Base-by-base conservation (phyloP, 2,797 vertebrate species). In the Cephalopachus bancanus region DNA sequence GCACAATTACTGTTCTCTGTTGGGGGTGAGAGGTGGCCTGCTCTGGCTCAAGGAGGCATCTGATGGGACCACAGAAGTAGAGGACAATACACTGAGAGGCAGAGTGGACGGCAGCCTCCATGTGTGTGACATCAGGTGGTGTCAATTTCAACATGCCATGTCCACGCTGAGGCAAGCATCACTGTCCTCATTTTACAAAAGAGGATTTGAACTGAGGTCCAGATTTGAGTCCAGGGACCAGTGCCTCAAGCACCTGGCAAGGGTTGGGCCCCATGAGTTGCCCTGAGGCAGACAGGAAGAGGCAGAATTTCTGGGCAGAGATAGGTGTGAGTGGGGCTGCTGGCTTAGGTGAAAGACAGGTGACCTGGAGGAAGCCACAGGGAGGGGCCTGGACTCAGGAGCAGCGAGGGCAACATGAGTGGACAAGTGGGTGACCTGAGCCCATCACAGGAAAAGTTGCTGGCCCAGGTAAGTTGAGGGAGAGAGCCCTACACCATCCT, bases 371-470 rank as follows among this genome's bases (percentile, higher is more conserved):
- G 30, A 59, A 69, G 59, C 14, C n/a, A 19, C 79, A 55, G 59
- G 80, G 53, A 1, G 2, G 59, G 51, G 19, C 24, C 24, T 33
- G n/a, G 16, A 44, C 59, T 14, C 24, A 22, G 30, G 71, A 53
- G 15, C 51, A 62, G 53, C 7, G 7, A 85, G 65, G 53, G 3
- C 3, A 11, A 74, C 4, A 99, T 99, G 99, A 99, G 99, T 78
- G 98, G 99, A 51, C 98, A 98, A 95, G 98, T 99, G 7, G 99
- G 99, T 92, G 99, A 99, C 80, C 98, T 99, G 28, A 99, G 98
- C 59, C 98, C 98, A 4, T 99, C 98, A 88, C 99, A 99, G 98
- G 97, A 98, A 81, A 99, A 99, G 93, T 98, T 97, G 0, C 96
- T 99, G 71, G 97, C 98, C 9, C 99, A 99, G 98, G 99, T 99